A percentile compares a stretch with the other conserved stretches of the same genome.
These are phyloP conservation scores for Pitangus sulphuratus DNA, from an alignment of 2,797 vertebrate species.

Conservation along the genomic window DNA sequence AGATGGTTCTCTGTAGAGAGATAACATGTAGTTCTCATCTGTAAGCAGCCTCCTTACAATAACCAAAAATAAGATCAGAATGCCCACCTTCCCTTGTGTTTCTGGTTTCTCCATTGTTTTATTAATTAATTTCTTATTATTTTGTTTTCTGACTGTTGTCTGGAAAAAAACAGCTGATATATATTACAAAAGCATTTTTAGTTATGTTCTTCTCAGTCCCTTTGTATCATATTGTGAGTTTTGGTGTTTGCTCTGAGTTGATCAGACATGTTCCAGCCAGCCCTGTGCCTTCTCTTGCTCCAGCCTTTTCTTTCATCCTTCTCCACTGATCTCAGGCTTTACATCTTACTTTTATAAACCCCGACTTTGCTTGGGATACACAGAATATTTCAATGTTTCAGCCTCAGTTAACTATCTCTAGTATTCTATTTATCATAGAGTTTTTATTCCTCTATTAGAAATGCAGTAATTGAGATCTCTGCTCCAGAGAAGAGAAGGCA, in stretches of 20 bases:
- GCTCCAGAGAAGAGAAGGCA: not conserved
- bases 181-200: not conserved
- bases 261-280: not conserved
- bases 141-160: not conserved
- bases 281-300: not conserved
- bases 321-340: not conserved
- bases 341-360: not conserved
- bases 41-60: not conserved
- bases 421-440: not conserved
- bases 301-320: not conserved
- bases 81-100: not conserved
- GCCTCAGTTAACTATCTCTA: not conserved
- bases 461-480: not conserved
- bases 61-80: not conserved
- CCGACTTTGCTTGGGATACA: not conserved
- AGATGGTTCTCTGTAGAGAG: not conserved
- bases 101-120: not conserved
- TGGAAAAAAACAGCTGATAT: not conserved
- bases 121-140: not conserved
- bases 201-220: not conserved
- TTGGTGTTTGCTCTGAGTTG: not conserved
- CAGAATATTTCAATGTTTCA: not conserved
- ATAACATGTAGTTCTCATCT: not conserved
- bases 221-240: not conserved
- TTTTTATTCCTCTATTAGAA: not conserved